A percentile compares a stretch with the other conserved stretches of the same genome.
Conservation (phyloP, 2,797 vertebrate genomes). For the Acipenser ruthenus region DNA sequence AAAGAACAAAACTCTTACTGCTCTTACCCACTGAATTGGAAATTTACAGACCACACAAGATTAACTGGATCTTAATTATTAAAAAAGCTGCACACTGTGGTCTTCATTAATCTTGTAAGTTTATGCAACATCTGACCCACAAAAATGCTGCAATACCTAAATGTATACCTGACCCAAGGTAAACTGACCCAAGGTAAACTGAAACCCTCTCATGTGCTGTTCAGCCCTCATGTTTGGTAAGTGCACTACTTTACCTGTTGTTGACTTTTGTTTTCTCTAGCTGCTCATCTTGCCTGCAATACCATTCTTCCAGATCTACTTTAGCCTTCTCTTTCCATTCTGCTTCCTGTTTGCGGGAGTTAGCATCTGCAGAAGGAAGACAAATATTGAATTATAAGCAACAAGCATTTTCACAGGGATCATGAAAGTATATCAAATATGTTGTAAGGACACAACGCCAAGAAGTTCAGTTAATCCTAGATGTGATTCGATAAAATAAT, state of each 20-base stretch:
- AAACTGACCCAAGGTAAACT: neutral
- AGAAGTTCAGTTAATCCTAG: slow-evolving; percentile 32
- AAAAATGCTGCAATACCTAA: neutral
- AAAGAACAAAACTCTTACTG: no score
- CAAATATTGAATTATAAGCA: neutral
- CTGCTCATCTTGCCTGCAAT: slow-evolving; percentile 84
- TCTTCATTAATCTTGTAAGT: no score
- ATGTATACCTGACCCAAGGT: slow-evolving; percentile 21
- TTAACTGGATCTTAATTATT: no score
- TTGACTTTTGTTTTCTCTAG: slow-evolving; percentile 92
- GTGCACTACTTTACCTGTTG: slow-evolving; percentile 73
- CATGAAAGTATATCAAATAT: no score
- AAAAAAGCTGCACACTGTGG: no score
- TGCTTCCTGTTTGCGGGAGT: slow-evolving; percentile 82
- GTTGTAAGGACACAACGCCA: neutral
- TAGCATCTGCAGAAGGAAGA: slow-evolving; percentile 65
- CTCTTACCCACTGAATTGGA: no score
- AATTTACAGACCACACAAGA: no score
- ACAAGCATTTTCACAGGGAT: neutral
- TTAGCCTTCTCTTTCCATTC: slow-evolving; percentile 95
- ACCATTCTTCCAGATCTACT: slow-evolving; percentile 92
- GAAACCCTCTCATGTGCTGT: no score
- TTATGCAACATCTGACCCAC: no score
- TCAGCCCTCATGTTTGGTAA: no score
- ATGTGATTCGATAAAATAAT: slow-evolving; percentile 6